These are phyloP conservation scores for Cervus canadensis DNA, from an alignment of 2,113 vertebrate genomes.

Conservation along the genomic window DNA sequence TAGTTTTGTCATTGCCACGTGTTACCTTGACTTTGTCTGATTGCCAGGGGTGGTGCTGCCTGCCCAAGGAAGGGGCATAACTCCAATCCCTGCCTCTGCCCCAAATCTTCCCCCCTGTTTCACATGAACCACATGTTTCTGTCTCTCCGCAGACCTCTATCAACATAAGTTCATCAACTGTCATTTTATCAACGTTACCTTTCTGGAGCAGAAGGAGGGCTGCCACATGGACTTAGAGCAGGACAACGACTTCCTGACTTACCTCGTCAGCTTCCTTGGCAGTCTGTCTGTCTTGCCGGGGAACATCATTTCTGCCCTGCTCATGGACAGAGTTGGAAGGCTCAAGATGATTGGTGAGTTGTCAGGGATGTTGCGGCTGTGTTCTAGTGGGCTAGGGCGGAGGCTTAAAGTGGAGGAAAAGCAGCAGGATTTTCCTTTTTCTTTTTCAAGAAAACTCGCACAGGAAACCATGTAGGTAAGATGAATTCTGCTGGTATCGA, in stretches of 20 bases:
- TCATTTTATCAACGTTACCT: slow-evolving; percentile 88
- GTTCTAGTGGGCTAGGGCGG: rapidly evolving
- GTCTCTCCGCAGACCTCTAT: slow-evolving; percentile 87
- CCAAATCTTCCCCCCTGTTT: background rate
- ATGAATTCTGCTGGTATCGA: background rate
- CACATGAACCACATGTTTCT: background rate
- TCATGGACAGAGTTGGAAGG: slow-evolving; percentile 97
- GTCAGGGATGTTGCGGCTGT: rapidly evolving
- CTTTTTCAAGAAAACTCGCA: background rate
- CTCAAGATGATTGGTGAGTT: slow-evolving; percentile 94
- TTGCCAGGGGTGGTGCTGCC: background rate
- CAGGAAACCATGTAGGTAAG: background rate
- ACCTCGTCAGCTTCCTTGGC: slow-evolving; percentile 97
- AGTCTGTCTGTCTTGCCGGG: slow-evolving; percentile 94
- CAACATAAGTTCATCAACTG: slow-evolving; percentile 93
- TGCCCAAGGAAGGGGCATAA: rapidly evolving
- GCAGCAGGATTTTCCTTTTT: background rate
- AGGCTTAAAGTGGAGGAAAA: background rate
- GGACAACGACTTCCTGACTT: slow-evolving; percentile 95
- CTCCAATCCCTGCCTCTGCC: background rate
- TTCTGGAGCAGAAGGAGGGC: slow-evolving; percentile 88
- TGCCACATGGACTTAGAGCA: slow-evolving; percentile 95
- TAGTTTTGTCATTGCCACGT: rapidly evolving
- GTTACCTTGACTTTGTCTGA: background rate
- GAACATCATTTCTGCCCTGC: slow-evolving; percentile 94